Evolutionary conservation across 2,888 invertebrate species (phyloP).

Genomic region (Sclerodermus sp.): DNA sequence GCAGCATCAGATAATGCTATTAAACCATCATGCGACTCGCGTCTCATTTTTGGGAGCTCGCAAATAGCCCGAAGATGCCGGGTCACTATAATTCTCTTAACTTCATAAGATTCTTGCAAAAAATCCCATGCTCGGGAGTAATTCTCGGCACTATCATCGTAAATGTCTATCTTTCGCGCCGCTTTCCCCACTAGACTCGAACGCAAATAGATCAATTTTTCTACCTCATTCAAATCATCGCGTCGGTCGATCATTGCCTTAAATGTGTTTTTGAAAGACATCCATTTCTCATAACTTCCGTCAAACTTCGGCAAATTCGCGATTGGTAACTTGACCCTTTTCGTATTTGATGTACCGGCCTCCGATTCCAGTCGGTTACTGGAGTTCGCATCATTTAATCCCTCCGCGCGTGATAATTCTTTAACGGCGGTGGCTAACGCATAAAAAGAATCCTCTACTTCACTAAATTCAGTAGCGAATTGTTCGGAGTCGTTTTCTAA

Average conservation of each 20-base stretch:
- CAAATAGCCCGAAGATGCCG: slow-evolving; percentile 12
- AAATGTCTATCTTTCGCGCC: slow-evolving; percentile 16
- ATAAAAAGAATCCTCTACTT: no score
- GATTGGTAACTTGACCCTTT: slow-evolving; percentile 13
- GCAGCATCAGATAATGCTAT: slow-evolving; percentile 16
- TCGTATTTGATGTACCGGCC: no score
- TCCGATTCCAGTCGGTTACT: no score
- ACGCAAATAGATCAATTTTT: slow-evolving; percentile 25
- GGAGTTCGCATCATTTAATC: no score
- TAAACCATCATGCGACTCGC: slow-evolving; percentile 9
- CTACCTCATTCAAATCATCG: slow-evolving; percentile 10
- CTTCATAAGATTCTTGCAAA: slow-evolving; percentile 19
- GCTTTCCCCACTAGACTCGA: slow-evolving; percentile 22
- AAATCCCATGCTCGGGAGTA: slow-evolving; percentile 24
- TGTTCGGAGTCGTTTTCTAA: no score
- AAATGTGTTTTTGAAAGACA: slow-evolving; percentile 21
- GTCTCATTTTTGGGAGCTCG: slow-evolving; percentile 7
- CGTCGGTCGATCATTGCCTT: slow-evolving; percentile 17
- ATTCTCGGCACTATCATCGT: slow-evolving; percentile 18
- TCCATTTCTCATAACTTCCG: slow-evolving; percentile 20
- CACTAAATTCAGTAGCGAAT: no score
- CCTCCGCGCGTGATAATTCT: no score
- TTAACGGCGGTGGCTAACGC: no score
- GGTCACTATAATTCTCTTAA: slow-evolving; percentile 15
- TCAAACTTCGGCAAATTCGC: slow-evolving; percentile 19